Conservation (phyloP, 2,113 vertebrate genomes). For the Nesospiza acunhae region DNA sequence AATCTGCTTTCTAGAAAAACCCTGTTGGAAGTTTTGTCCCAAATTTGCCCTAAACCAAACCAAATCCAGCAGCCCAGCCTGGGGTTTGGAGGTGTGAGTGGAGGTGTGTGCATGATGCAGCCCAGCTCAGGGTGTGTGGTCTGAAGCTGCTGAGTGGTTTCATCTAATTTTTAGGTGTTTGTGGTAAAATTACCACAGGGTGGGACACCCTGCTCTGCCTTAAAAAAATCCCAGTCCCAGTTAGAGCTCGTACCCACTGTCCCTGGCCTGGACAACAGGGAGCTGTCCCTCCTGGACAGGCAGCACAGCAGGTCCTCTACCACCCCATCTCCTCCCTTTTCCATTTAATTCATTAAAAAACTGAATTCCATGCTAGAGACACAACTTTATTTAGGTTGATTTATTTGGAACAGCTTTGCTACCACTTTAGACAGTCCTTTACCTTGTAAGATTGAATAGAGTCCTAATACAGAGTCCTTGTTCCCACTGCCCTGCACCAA, state of each 20-base stretch:
- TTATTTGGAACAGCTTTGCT: background rate
- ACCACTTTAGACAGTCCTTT: background rate
- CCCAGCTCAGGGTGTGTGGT: rapidly evolving
- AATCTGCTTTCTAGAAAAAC: background rate
- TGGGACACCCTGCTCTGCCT: background rate
- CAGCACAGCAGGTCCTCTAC: background rate
- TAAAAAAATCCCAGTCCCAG: background rate
- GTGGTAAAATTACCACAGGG: background rate
- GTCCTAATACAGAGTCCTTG: background rate
- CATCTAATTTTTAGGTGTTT: background rate
- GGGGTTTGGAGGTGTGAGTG: background rate
- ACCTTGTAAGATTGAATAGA: background rate
- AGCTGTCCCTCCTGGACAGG: background rate
- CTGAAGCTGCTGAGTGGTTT: background rate
- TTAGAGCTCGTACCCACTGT: rapidly evolving
- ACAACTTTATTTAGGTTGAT: background rate
- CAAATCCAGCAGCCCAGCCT: background rate
- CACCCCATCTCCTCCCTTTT: background rate
- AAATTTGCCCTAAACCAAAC: background rate
- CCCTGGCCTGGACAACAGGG: background rate
- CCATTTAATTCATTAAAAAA: background rate
- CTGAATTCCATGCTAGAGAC: background rate
- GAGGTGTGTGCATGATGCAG: background rate
- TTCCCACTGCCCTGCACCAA: background rate
- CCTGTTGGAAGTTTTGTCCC: background rate